Percentiles rank a stretch among this genome's conserved stretches.
phyloP scores from a whole-genome alignment of 2,888 invertebrate species.

The Lepidonotus clava region DNA sequence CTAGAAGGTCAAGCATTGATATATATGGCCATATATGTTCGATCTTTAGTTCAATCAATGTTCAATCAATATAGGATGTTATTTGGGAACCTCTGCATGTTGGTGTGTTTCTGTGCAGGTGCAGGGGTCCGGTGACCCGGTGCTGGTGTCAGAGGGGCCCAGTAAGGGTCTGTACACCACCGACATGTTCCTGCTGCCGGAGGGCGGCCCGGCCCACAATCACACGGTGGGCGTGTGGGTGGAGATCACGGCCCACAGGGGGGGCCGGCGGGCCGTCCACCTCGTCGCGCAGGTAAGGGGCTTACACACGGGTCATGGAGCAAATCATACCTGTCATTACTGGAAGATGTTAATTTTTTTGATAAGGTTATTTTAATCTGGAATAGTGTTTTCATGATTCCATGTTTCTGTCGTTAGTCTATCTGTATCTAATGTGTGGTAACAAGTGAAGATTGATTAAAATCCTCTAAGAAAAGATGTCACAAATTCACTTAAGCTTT shows the following conservation, averaged over 20 bases:
- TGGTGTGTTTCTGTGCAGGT: not conserved
- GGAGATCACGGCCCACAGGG: not conserved
- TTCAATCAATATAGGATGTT: too few species aligned
- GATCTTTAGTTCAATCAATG: too few species aligned
- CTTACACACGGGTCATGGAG: not conserved
- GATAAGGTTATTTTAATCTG: not conserved
- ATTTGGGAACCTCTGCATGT: not conserved
- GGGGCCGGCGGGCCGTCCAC: not conserved
- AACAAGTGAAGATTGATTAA: too few species aligned
- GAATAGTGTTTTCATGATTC: too few species aligned
- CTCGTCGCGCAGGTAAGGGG: not conserved
- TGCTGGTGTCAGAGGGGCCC: not conserved
- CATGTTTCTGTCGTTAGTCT: too few species aligned
- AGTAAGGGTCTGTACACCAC: not conserved
- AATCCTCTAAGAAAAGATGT: not conserved
- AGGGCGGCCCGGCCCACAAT: not conserved
- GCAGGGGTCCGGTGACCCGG: not conserved
- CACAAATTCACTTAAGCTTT: not conserved
- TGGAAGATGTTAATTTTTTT: not conserved
- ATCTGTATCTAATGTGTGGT: too few species aligned
- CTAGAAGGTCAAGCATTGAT: not conserved
- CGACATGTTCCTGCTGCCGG: not conserved
- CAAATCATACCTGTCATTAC: not conserved
- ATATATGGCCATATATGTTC: not conserved
- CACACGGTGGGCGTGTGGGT: not conserved